Evolutionary conservation across 2,113 vertebrate species (phyloP).

Genomic region (Beaufortia kweichowensis): DNA sequence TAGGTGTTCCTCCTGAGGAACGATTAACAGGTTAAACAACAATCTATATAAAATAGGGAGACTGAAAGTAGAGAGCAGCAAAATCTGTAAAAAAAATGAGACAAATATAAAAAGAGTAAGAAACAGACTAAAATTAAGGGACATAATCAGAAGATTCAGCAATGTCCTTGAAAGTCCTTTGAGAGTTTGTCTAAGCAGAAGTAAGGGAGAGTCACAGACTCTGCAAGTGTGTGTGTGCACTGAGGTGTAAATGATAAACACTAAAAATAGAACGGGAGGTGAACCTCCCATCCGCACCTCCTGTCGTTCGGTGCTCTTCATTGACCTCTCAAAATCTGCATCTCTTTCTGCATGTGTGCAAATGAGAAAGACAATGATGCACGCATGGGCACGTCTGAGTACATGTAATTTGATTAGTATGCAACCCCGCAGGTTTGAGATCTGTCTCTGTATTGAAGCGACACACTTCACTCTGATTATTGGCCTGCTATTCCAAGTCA

Average conservation of each 20-base stretch:
- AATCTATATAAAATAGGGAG: slow-evolving; percentile 5
- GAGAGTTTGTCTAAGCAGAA: slow-evolving; percentile 36
- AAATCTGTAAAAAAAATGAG: background rate
- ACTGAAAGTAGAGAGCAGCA: no score
- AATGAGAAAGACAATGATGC: background rate
- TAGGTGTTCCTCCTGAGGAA: no score
- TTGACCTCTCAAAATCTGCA: slow-evolving; percentile 35
- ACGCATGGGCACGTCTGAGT: background rate
- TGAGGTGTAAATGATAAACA: slow-evolving; percentile 40
- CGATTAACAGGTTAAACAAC: background rate
- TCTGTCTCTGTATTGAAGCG: slow-evolving; percentile 26
- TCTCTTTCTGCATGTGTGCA: background rate
- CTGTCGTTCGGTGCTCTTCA: slow-evolving; percentile 4
- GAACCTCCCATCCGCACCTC: slow-evolving; percentile 45
- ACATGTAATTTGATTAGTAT: slow-evolving; percentile 18
- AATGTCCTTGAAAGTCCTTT: slow-evolving; percentile 67
- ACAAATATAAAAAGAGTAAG: background rate
- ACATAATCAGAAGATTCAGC: slow-evolving; percentile 45
- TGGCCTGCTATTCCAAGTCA: background rate
- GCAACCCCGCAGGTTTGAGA: slow-evolving; percentile 24
- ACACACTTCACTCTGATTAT: background rate
- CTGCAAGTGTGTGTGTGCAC: slow-evolving; percentile 40
- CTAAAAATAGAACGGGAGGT: slow-evolving; percentile 54
- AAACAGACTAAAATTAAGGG: background rate
- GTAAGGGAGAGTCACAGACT: slow-evolving; percentile 24